Percentiles rank a stretch among this genome's conserved stretches.
Evolutionary conservation across 2,797 vertebrate genomes (phyloP).

Genomic region (Rhinophrynus dorsalis): DNA sequence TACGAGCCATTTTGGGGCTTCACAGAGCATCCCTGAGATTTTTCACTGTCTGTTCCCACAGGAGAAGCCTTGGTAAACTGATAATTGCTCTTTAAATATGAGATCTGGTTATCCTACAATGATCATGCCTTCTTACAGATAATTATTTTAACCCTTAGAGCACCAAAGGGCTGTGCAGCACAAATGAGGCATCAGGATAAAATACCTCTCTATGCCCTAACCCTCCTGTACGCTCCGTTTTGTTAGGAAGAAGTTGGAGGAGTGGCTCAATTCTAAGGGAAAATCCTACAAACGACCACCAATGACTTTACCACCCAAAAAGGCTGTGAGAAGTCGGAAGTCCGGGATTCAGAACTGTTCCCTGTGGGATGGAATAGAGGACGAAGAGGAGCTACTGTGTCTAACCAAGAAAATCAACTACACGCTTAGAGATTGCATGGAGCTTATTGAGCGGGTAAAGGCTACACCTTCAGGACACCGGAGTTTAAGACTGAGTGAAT

Average conservation of each 20-base stretch:
- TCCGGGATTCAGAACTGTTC: conserved; percentile 51
- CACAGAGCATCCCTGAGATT: no score
- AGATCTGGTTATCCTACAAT: no score
- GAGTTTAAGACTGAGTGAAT: no score
- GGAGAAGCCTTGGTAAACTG: no score
- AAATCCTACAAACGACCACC: conserved; percentile 89
- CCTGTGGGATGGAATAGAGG: conserved; percentile 67
- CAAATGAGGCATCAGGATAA: no score
- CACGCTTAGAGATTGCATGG: conserved; percentile 77
- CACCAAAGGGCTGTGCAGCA: no score
- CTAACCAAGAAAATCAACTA: conserved; percentile 68
- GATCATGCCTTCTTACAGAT: no score
- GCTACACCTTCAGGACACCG: not conserved
- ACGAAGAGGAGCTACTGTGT: conserved; percentile 68
- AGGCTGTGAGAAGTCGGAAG: conserved; percentile 45
- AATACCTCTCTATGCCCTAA: not conserved
- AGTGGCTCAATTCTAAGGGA: conserved; percentile 83
- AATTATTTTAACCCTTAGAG: no score
- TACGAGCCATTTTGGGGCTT: no score
- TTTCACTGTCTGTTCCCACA: no score
- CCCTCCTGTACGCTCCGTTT: not conserved
- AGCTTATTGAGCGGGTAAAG: conserved; percentile 73
- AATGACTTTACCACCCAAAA: conserved; percentile 68
- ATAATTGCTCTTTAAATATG: no score
- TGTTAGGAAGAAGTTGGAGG: conserved; percentile 79